These are phyloP conservation scores for Anthophora plumipes DNA, from an alignment of 2,888 invertebrate species.

Conservation along the genomic window DNA sequence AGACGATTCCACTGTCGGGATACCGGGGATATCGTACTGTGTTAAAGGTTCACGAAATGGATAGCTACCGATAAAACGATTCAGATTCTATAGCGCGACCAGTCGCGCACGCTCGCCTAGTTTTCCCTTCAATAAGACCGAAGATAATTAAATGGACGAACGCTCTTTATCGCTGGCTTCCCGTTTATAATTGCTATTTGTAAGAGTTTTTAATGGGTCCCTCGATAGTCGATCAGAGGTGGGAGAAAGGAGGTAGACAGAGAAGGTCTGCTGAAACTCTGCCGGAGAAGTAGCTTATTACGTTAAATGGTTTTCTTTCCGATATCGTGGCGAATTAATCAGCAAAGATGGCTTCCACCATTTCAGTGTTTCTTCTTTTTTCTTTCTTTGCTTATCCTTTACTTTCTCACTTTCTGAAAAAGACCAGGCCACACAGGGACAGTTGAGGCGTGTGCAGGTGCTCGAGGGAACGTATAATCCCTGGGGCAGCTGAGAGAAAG, in stretches of 20 bases:
- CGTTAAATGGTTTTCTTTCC: slow-evolving; percentile 51
- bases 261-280: not conserved
- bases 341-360: slow-evolving; percentile 26
- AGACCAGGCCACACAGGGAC: not conserved
- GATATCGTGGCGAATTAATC: slow-evolving; percentile 52
- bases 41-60: slow-evolving; percentile 21
- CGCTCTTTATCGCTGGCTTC: slow-evolving; percentile 39
- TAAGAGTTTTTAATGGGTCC: slow-evolving; percentile 35
- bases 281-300: slow-evolving; percentile 41
- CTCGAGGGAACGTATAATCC: slow-evolving; percentile 52
- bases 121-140: slow-evolving; percentile 17
- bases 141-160: slow-evolving; percentile 59
- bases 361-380: not conserved
- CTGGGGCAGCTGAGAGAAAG: slow-evolving; percentile 48
- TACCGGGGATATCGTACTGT: slow-evolving; percentile 4
- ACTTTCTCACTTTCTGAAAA: slow-evolving; percentile 45
- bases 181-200: slow-evolving; percentile 52
- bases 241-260: slow-evolving; percentile 8
- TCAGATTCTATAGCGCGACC: slow-evolving; percentile 19
- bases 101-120: slow-evolving; percentile 27
- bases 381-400: slow-evolving; percentile 11
- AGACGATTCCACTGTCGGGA: slow-evolving; percentile 36
- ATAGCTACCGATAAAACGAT: slow-evolving; percentile 52
- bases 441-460: slow-evolving; percentile 62
- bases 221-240: slow-evolving; percentile 18